phyloP scores from a whole-genome alignment of 2,888 invertebrate genomes.

The Lacanobia wlatinum region DNA sequence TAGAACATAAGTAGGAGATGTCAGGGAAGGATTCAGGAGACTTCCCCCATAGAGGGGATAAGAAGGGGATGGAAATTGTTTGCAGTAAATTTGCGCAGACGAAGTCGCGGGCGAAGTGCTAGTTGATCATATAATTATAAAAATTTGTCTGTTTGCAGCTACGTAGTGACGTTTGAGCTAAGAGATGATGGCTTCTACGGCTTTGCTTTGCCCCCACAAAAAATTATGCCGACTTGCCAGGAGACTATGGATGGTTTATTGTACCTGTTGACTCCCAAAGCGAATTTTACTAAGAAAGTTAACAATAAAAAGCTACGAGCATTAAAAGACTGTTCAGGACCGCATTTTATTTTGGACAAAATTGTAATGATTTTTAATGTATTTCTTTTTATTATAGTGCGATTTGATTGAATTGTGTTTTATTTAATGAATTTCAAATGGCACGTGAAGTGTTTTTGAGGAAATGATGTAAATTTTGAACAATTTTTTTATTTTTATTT shows the following conservation, averaged over 20 bases:
- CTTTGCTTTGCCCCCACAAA: conserved; percentile 92
- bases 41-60: no score
- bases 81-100: no score
- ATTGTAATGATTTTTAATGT: conserved; percentile 70
- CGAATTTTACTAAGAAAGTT: not conserved
- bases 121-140: not conserved
- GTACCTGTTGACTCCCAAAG: conserved; percentile 50
- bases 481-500: no score
- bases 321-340: not conserved
- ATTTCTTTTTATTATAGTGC: conserved; percentile 73
- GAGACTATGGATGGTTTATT: conserved; percentile 91
- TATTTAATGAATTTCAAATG: no score
- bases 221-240: conserved; percentile 92
- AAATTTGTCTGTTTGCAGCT: conserved; percentile 71
- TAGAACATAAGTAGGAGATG: no score
- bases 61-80: no score
- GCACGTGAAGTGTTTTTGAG: no score
- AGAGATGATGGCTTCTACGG: conserved; percentile 92
- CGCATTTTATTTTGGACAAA: conserved; percentile 58
- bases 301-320: not conserved
- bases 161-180: conserved; percentile 93
- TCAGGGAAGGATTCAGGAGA: no score
- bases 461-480: no score
- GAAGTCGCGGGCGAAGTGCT: no score
- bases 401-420: no score